Evolutionary conservation across 2,797 vertebrate species (phyloP), one percentile per base, ranked within the genome.

Genomic region (Phyllotis vaccarum): DNA sequence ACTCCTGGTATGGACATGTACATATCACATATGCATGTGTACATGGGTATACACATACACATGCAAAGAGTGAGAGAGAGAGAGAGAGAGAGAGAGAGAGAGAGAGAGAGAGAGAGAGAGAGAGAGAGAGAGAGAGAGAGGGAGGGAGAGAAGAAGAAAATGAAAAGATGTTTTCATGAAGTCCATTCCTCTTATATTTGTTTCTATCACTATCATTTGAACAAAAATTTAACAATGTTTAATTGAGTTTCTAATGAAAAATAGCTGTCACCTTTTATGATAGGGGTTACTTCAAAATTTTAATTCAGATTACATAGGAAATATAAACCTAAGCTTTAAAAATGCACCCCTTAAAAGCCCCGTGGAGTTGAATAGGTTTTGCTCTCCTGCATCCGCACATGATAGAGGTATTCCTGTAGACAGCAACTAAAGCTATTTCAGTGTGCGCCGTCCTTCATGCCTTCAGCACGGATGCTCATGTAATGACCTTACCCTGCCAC

Each of bases 391-490:
- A 11, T 24, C 37, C 81, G 17, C 8, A 27, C 68, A 46, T 60
- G 68, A 52, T 31, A 82, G 60, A 60, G 91, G 75, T 14, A 58
- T 60, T 49, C 66, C 52, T 81, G 4, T 82, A 82, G 52, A 58
- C 27, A 95, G 88, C 58, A 96, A 80, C 24, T 58, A n/a, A 92
- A 90, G 64, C 56, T 85, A n/a, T 94, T 96, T 90, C 46, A 80
- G 40, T 80, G 54, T 92, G 60, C 6, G 29, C 16, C 82, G 79
- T 81, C 56, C 9, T 68, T 76, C 46, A 79, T 62, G 60, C 93
- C 78, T 95, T 88, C 82, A 54, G 80, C 76, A 46, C 76, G 43
- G 40, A 75, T n/a, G 4, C 21, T 85, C 31, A 70, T 40, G n/a
- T 17, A 74, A 40, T 82, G 86, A 70, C 54, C 79, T 80, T 90